Percentiles rank a stretch among this genome's conserved stretches.
phyloP scores from a whole-genome alignment of 2,113 vertebrate species.

The Promerops cafer region DNA sequence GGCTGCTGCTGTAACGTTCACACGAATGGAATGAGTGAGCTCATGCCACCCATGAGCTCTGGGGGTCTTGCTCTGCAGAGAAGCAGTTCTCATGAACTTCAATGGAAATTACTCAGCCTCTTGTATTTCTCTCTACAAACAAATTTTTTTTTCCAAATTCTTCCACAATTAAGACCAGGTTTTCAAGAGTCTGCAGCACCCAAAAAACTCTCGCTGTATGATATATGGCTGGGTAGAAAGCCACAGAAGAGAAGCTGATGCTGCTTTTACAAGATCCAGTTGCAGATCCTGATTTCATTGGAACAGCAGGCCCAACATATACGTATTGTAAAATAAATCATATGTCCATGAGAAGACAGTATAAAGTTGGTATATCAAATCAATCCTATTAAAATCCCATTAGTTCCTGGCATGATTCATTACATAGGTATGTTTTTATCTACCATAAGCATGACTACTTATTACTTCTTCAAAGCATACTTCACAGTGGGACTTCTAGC shows the following conservation, averaged over 20 bases:
- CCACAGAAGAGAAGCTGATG: not conserved
- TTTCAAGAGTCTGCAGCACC: not conserved
- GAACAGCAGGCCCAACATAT: not conserved
- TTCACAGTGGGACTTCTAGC: not conserved
- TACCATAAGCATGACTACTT: not conserved
- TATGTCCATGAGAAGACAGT: not conserved
- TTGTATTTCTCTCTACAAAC: not conserved
- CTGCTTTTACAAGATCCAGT: not conserved
- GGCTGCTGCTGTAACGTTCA: accelerated
- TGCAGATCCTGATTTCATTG: not conserved
- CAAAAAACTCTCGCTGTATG: not conserved
- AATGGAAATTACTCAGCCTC: not conserved
- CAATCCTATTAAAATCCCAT: not conserved
- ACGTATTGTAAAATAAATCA: not conserved
- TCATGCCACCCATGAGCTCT: not conserved
- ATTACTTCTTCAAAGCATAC: not conserved
- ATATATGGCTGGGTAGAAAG: not conserved
- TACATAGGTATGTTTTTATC: not conserved
- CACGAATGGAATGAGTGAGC: accelerated
- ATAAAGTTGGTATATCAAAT: not conserved
- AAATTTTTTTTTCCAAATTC: not conserved
- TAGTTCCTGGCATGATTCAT: not conserved
- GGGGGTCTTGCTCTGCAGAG: not conserved
- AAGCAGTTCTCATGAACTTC: not conserved
- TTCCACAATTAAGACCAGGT: not conserved